Conservation (phyloP, 2,888 invertebrate species). For the Neoaliturus tenellus region DNA sequence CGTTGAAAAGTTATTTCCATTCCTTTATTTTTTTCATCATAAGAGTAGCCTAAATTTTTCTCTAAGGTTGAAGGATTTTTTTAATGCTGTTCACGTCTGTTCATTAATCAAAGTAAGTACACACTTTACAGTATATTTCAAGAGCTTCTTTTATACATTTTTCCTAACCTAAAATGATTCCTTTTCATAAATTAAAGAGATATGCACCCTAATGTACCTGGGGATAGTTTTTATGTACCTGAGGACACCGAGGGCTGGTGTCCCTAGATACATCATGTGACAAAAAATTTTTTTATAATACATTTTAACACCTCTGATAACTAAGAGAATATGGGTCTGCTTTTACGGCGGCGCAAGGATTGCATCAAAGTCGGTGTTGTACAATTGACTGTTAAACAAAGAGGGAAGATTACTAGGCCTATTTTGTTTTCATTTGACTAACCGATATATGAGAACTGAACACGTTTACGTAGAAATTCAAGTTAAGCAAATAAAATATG, state of each 20-base stretch:
- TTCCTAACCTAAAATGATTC: slow-evolving; percentile 36
- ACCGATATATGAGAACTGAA: too few species aligned
- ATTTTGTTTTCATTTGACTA: too few species aligned
- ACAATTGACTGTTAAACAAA: too few species aligned
- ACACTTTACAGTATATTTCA: slow-evolving; percentile 31
- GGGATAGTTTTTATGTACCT: slow-evolving; percentile 27
- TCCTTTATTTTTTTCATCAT: neutral
- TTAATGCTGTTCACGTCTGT: neutral
- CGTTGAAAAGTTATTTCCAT: slow-evolving; percentile 2
- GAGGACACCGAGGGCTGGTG: slow-evolving; percentile 29
- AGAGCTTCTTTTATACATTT: slow-evolving; percentile 26
- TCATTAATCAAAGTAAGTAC: slow-evolving; percentile 37
- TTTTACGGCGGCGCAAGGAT: too few species aligned
- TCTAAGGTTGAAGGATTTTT: neutral
- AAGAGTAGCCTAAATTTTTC: slow-evolving; percentile 38
- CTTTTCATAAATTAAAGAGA: slow-evolving; percentile 26
- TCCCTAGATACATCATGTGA: slow-evolving; percentile 23
- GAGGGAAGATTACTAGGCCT: too few species aligned
- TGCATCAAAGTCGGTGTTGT: too few species aligned
- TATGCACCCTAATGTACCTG: slow-evolving; percentile 31
- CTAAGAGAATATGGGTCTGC: too few species aligned
- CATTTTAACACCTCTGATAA: too few species aligned
- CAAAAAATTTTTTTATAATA: neutral
- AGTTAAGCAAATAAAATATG: too few species aligned
- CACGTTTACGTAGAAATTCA: too few species aligned